Conservation (phyloP, 2,888 invertebrate genomes). For the Pimpla rufipes region DNA sequence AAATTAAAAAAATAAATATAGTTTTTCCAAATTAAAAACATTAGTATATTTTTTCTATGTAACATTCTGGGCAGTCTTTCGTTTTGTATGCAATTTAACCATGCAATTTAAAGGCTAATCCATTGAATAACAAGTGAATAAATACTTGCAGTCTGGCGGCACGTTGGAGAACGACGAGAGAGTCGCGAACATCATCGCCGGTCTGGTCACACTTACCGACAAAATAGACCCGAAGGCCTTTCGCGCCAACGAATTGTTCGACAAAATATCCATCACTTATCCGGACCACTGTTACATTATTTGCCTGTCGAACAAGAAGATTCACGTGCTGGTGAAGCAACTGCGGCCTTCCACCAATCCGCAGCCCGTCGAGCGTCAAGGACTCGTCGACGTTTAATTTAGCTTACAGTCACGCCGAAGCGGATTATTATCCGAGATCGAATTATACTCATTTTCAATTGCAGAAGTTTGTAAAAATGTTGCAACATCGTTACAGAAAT, state of each 20-base stretch:
- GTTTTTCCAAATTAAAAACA: not conserved
- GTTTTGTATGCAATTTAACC: not conserved
- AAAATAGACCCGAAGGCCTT: constrained; percentile 91
- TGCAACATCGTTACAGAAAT: too few species aligned
- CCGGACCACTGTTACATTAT: constrained; percentile 94
- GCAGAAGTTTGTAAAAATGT: not conserved
- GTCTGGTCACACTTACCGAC: constrained; percentile 90
- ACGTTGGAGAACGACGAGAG: constrained; percentile 96
- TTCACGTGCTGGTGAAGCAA: constrained; percentile 91
- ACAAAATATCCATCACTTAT: constrained; percentile 93
- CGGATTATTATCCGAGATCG: not conserved
- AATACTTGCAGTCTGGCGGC: constrained; percentile 90
- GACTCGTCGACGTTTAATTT: constrained; percentile 73
- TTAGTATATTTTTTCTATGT: too few species aligned
- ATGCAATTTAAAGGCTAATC: not conserved
- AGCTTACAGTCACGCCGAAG: not conserved
- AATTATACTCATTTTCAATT: not conserved
- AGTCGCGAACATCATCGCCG: constrained; percentile 92
- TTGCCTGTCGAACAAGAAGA: constrained; percentile 95
- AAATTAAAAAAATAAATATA: not conserved
- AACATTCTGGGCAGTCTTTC: not conserved
- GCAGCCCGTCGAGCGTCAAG: constrained; percentile 69
- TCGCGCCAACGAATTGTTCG: constrained; percentile 91
- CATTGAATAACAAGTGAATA: not conserved
- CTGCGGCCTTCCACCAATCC: constrained; percentile 42